Evolutionary conservation across 2,797 vertebrate species (phyloP).

Genomic region (Malacoraja senta): DNA sequence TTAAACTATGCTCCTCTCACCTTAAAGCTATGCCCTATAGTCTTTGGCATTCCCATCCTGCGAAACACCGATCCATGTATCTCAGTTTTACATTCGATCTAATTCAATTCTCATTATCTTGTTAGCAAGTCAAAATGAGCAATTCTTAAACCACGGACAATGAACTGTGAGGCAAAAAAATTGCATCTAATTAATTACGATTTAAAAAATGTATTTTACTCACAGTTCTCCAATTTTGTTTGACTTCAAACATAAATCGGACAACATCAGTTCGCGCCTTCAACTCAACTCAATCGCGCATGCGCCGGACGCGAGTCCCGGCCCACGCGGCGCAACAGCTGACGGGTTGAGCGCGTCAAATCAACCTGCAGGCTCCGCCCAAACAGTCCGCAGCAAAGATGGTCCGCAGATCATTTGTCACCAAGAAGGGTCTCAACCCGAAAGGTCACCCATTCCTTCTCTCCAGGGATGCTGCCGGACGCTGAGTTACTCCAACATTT

Average conservation of each 20-base stretch:
- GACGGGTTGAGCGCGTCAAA: not conserved
- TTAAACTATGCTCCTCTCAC: too few species aligned
- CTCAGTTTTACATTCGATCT: not conserved
- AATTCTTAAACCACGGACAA: not conserved
- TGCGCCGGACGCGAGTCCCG: not conserved
- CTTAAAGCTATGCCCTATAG: too few species aligned
- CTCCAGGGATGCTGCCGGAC: too few species aligned
- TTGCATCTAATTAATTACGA: not conserved
- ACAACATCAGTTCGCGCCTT: conserved; percentile 15
- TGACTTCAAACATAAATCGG: not conserved
- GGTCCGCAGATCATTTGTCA: too few species aligned
- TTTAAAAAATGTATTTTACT: not conserved
- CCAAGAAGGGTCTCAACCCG: not conserved
- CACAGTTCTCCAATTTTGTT: conserved; percentile 6
- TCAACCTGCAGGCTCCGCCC: not conserved
- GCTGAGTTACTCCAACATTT: too few species aligned
- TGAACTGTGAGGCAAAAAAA: not conserved
- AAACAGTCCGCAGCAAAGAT: not conserved
- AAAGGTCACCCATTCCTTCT: too few species aligned
- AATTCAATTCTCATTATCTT: not conserved
- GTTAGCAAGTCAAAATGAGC: not conserved
- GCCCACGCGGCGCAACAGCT: too few species aligned
- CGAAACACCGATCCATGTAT: too few species aligned
- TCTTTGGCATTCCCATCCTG: too few species aligned
- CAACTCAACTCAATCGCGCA: not conserved